These are phyloP conservation scores for Dermatemys mawii DNA, from an alignment of 2,113 vertebrate species.

Conservation along the genomic window DNA sequence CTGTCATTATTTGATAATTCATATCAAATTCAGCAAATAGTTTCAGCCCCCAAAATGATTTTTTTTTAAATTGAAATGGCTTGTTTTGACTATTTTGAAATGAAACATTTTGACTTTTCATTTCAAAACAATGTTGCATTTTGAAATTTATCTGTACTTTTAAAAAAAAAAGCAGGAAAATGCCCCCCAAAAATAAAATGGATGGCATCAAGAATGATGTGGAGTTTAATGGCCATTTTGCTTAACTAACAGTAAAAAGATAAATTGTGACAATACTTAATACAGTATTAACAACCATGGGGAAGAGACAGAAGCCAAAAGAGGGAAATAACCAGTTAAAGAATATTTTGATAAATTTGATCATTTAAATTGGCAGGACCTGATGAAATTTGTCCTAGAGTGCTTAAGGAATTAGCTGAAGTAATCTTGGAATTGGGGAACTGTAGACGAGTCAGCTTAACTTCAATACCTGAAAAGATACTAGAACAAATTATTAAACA, in stretches of 20 bases:
- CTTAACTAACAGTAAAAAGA: neutral
- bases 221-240: neutral
- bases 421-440: no score
- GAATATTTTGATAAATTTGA: no score
- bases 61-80: neutral
- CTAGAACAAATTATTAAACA: neutral
- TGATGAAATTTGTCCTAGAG: no score
- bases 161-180: neutral
- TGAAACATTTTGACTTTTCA: neutral
- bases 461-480: no score
- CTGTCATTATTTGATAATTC: neutral
- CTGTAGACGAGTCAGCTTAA: no score
- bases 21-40: neutral
- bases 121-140: neutral
- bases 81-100: neutral
- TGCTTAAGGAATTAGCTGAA: no score
- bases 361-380: no score
- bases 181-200: no score
- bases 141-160: neutral
- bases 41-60: neutral
- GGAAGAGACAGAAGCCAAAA: neutral
- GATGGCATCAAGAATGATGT: neutral
- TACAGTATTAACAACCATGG: neutral
- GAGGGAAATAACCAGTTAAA: no score
- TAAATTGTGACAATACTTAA: neutral